Evolutionary conservation across 2,888 invertebrate genomes (phyloP), one percentile per base, ranked within the genome.

Genomic region (Petrophora chlorosata): DNA sequence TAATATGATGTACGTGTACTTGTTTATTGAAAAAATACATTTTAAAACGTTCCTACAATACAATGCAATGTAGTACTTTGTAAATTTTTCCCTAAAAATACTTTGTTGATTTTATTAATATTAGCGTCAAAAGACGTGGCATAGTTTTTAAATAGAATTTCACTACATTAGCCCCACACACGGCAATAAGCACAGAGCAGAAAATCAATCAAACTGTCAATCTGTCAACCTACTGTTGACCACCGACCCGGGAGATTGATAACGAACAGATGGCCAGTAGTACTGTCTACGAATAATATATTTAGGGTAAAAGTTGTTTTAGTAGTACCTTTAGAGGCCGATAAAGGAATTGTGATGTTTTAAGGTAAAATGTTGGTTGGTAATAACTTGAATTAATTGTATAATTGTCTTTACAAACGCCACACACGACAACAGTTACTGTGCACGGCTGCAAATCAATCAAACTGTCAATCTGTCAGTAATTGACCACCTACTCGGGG

Each of bases 131-230:
- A 43, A 35, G 22, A 22, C 3, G 2, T 43, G 45, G 19, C 45
- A 36, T 25, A 45, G 26, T 33, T 45, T 38, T 9, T 19, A 28
- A 28, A 32, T 34, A 10, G 10, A 7, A 14, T 32, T 28, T 48
- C 32, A 32, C 10, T 12, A 14, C 36, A 42, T 42, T 42, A 44
- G 35, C 50, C 42, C 52, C 41, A 34, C 56, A 56, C 52, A 54
- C 46, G 48, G 32, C 35, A 46, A 25, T 19, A n/a, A 9, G 40
- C 38, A 23, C 30, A 30, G 8, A 3, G n/a, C 12, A 8, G 49
- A 49, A 42, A 57, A 73, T 74, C 70, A 65, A 74, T 74, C 73
- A 74, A 63, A 15, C 55, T 62, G 67, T 61, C 61, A 65, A 57
- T 61, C 51, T 56, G 52, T 58, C 51, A 48, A 34, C 56, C 44